Evolutionary conservation across 2,888 invertebrate genomes (phyloP).

Genomic region (Deilephila elpenor): DNA sequence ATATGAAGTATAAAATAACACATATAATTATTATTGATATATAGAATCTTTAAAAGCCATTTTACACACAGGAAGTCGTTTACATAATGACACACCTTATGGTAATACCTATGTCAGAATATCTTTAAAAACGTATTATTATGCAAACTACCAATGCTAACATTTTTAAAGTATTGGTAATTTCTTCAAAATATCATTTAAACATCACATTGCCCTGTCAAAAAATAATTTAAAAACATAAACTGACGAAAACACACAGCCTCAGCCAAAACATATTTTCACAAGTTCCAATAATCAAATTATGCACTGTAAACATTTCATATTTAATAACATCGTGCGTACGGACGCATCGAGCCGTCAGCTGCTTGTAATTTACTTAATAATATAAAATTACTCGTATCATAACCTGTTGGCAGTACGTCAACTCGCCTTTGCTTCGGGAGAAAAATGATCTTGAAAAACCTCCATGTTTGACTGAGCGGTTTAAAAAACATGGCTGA

Average conservation of each 20-base stretch:
- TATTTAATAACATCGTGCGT: slow-evolving; percentile 64
- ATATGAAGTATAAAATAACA: neutral
- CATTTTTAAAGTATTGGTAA: neutral
- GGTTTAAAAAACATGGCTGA: slow-evolving; percentile 4
- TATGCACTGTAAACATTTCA: slow-evolving; percentile 76
- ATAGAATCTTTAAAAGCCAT: neutral
- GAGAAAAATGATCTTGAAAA: slow-evolving; percentile 35
- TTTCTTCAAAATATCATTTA: neutral
- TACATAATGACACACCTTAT: neutral
- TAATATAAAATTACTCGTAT: slow-evolving; percentile 73
- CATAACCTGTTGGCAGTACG: slow-evolving; percentile 59
- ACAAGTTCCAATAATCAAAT: slow-evolving; percentile 72
- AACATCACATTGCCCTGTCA: neutral
- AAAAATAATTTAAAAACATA: neutral
- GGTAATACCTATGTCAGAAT: neutral
- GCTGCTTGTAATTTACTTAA: slow-evolving; percentile 76
- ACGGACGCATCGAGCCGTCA: slow-evolving; percentile 53
- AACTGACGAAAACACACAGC: slow-evolving; percentile 10
- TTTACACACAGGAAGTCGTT: no score
- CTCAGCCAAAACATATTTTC: slow-evolving; percentile 45
- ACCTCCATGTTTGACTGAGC: slow-evolving; percentile 19
- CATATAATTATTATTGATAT: neutral
- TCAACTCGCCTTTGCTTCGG: slow-evolving; percentile 41
- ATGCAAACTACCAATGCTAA: neutral
- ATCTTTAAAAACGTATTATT: neutral